phyloP scores from a whole-genome alignment of 2,888 invertebrate species.

The Polyommatus icarus region DNA sequence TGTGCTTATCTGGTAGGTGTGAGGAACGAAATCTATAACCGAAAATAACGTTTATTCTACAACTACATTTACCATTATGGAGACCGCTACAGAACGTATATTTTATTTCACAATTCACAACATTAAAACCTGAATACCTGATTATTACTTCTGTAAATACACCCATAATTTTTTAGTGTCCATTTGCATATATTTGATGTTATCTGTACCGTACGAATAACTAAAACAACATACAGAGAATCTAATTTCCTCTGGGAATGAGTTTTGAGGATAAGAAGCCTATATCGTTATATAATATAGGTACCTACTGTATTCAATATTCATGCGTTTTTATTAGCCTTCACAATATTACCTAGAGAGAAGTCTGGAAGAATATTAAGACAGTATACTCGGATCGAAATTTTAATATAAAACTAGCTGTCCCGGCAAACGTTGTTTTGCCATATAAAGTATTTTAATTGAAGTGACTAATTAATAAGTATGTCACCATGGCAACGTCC shows the following conservation, averaged over 20 bases:
- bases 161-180: background rate
- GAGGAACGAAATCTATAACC: too few relatives aligned
- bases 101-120: background rate
- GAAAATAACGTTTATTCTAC: too few relatives aligned
- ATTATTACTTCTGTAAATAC: background rate
- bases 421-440: too few relatives aligned
- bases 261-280: slow-evolving; percentile 3
- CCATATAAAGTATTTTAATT: too few relatives aligned
- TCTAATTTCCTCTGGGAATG: slow-evolving; percentile 9
- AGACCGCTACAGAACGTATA: too few relatives aligned
- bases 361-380: background rate
- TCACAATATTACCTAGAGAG: background rate
- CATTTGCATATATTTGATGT: slow-evolving; percentile 10
- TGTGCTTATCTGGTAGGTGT: too few relatives aligned
- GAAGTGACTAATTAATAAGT: too few relatives aligned
- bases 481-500: too few relatives aligned
- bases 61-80: too few relatives aligned
- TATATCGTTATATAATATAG: background rate
- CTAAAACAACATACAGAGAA: slow-evolving; percentile 9
- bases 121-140: background rate
- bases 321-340: background rate
- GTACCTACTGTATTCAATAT: background rate
- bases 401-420: too few relatives aligned
- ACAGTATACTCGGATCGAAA: background rate
- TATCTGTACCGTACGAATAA: background rate